Evolutionary conservation across 1,140 invertebrate species (phyloP).

Genomic region (Drosophila mojavensis): DNA sequence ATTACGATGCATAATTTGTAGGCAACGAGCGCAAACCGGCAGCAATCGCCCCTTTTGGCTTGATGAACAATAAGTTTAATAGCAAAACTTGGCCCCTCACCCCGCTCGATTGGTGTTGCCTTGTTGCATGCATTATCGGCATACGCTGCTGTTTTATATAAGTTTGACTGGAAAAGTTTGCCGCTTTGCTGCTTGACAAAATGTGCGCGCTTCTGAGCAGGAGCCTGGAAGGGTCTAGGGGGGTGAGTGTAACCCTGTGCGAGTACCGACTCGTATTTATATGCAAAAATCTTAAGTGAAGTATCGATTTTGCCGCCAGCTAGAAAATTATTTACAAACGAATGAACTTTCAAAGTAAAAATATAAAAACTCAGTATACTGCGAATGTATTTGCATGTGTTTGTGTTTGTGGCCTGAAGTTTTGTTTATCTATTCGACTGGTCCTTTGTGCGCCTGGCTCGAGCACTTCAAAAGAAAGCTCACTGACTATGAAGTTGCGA

Average conservation of each 20-base stretch:
- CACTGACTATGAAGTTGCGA: constrained; percentile 34
- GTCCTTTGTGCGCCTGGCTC: constrained; percentile 49
- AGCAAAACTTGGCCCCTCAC: constrained; percentile 40
- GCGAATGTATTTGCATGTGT: constrained; percentile 55
- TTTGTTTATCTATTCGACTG: constrained; percentile 66
- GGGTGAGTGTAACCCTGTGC: neutral
- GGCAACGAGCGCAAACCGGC: neutral
- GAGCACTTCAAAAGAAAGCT: constrained; percentile 57
- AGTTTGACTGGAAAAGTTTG: constrained; percentile 72
- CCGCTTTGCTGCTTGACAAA: constrained; percentile 63
- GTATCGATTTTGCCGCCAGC: constrained; percentile 76
- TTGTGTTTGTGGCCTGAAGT: constrained; percentile 58
- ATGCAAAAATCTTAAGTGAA: constrained; percentile 79
- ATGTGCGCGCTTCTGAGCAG: constrained; percentile 33
- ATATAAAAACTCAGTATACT: constrained; percentile 16
- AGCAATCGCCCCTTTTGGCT: neutral
- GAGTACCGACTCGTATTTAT: constrained; percentile 29
- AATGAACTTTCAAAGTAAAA: constrained; percentile 68
- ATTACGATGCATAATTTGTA: neutral
- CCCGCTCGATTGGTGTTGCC: constrained; percentile 10
- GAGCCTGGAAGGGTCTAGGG: too few species aligned
- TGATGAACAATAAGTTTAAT: constrained; percentile 61
- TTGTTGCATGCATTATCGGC: constrained; percentile 66
- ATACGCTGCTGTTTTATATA: constrained; percentile 65
- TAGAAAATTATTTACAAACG: constrained; percentile 79